Base-by-base conservation (phyloP, 1,140 invertebrate species). In the Diorhabda elongata region DNA sequence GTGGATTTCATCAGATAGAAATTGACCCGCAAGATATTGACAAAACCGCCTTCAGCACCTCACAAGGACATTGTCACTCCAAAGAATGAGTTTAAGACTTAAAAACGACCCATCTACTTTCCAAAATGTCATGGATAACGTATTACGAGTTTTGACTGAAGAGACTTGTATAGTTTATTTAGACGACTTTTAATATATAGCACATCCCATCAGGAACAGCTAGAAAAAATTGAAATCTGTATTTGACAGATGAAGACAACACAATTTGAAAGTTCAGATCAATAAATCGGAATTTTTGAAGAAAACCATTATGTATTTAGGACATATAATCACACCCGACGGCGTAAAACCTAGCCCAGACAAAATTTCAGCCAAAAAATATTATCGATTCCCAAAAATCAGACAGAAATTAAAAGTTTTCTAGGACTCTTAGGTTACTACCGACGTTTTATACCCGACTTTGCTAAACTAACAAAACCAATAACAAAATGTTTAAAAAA, bases 41-140 rank as follows among this genome's bases (percentile, higher is more conserved):
- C 4, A 78, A 78, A 71, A 77, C 77, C 0, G 77, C 73, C 1
- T 78, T 77, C 43, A 63, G 8, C 7, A 69, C 71, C 4, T 74
- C 74, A 45, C 71, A 74, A 45, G 81, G 78, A 5, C 77, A 79
- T 61, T 82, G 73, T 58, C 71, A 80, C 80, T 75, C 64, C 6
- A 60, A n/a, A 65, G 73, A 44, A 74, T 81, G 68, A 75, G 75
- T 6, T 81, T 82, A 59, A 80, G 80, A 9, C 57, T 82, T 5
- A 78, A 78, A 69, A 79, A 78, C 63, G 75, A 77, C 6, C 79
- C 77, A 7, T 59, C 58, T 5, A 59, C n/a, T 5, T 59, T 59
- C 3, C 79, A 83, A 73, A 66, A 80, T 59, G 70, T 77, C 5
- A 79, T 84, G 75, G 76, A 83, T 76, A 59, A 59, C 11, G 58